Evolutionary conservation across 2,888 invertebrate species (phyloP), one percentile per base, ranked within the genome.

Genomic region (Pilophorus perplexus): DNA sequence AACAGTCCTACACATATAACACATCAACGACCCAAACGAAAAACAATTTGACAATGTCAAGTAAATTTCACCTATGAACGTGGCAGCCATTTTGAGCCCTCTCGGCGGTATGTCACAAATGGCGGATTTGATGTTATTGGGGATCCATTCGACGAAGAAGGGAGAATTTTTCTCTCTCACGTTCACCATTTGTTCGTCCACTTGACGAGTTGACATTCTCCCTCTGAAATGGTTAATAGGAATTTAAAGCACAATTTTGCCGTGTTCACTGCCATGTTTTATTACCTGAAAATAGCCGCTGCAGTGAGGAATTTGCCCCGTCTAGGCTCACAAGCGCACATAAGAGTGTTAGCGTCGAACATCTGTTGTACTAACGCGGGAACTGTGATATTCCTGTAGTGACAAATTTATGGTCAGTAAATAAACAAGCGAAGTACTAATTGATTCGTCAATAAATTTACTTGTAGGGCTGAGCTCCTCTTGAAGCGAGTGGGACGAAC

Each of bases 401-500:
- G n/a, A n/a, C n/a, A n/a, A n/a, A n/a, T n/a, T n/a, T n/a, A n/a
- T n/a, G n/a, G n/a, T n/a, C n/a, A n/a, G n/a, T n/a, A n/a, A n/a
- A n/a, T n/a, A n/a, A n/a, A n/a, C n/a, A n/a, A n/a, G n/a, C n/a
- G n/a, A n/a, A n/a, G n/a, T n/a, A n/a, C n/a, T n/a, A n/a, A n/a
- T n/a, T n/a, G n/a, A n/a, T n/a, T n/a, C n/a, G n/a, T n/a, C n/a
- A n/a, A n/a, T n/a, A n/a, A n/a, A n/a, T n/a, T n/a, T n/a, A n/a
- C n/a, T n/a, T n/a, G n/a, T n/a, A n/a, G 5, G 57, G 28, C 22
- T 59, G 52, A 12, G 64, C 50, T 6, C 70, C 68, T 18, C 70
- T 38, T 6, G 68, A 46, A 10, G 55, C 80, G 16, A 83, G 75
- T 14, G 83, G 83, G 16, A 82, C 83, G 71, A 82, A 83, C 5